These are phyloP conservation scores for Butorides virescens DNA, from an alignment of 2,113 vertebrate genomes.

Conservation along the genomic window DNA sequence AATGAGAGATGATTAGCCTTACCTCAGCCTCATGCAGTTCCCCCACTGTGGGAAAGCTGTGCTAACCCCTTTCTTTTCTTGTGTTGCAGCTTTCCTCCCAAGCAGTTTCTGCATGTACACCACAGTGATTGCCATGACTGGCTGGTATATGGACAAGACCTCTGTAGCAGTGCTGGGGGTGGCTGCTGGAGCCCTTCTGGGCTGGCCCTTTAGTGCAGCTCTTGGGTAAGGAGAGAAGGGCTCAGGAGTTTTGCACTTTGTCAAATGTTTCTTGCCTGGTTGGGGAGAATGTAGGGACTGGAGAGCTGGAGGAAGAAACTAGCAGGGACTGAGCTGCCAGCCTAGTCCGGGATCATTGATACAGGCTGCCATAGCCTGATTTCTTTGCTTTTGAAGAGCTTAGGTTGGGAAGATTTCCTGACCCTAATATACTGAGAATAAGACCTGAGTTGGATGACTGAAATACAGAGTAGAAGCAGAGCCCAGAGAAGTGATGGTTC, in stretches of 20 bases:
- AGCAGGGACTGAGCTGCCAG: not conserved
- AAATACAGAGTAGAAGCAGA: not conserved
- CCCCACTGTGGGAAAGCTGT: not conserved
- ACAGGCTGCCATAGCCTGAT: not conserved
- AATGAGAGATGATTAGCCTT: not conserved
- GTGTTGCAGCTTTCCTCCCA: slow-evolving; percentile 88
- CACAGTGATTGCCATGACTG: slow-evolving; percentile 91
- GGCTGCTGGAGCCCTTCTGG: slow-evolving; percentile 89
- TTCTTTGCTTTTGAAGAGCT: not conserved
- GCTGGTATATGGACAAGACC: slow-evolving; percentile 93
- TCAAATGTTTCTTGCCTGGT: fast-evolving
- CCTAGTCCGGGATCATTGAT: not conserved
- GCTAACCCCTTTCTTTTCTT: not conserved
- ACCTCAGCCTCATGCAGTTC: not conserved
- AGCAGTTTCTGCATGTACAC: slow-evolving; percentile 98
- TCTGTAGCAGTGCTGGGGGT: slow-evolving; percentile 87
- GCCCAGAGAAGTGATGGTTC: not conserved
- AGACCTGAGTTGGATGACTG: not conserved
- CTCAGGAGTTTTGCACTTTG: not conserved
- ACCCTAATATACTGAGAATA: not conserved
- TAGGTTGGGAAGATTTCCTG: not conserved
- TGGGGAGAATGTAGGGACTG: not conserved
- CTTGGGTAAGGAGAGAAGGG: slow-evolving; percentile 83
- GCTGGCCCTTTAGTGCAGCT: slow-evolving; percentile 94
- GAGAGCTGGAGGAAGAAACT: not conserved